These are phyloP conservation scores for Globia sparganii DNA, from an alignment of 2,888 invertebrate species.

Conservation along the genomic window DNA sequence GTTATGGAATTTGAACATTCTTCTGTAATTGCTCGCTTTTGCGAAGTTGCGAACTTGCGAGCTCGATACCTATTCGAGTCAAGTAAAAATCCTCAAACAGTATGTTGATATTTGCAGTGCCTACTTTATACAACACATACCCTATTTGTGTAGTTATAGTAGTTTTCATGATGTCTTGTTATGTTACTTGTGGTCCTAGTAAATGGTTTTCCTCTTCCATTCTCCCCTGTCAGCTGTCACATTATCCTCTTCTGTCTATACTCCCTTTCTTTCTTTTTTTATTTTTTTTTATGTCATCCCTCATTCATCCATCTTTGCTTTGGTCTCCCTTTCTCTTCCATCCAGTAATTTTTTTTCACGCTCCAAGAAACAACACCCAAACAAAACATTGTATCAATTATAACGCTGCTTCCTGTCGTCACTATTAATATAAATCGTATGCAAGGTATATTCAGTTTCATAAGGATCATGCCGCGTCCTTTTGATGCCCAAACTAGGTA, in stretches of 20 bases:
- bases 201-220: background rate
- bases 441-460: constrained; percentile 15
- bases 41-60: constrained; percentile 3
- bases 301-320: background rate
- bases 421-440: constrained; percentile 46
- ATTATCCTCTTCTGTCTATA: background rate
- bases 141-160: background rate
- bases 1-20: constrained; percentile 49
- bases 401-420: constrained; percentile 24
- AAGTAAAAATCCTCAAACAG: background rate
- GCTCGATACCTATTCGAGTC: background rate
- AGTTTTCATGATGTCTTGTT: background rate
- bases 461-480: constrained; percentile 31
- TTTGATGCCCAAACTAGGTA: constrained; percentile 33
- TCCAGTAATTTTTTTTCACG: background rate
- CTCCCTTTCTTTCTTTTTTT: background rate
- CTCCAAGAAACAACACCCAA: constrained; percentile 4
- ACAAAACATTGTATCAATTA: constrained; percentile 22
- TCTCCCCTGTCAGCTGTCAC: background rate
- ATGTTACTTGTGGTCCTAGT: background rate
- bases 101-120: background rate
- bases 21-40: constrained; percentile 51
- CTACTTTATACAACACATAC: background rate
- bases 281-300: background rate
- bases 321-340: background rate